These are phyloP conservation scores for Periplaneta americana DNA, from an alignment of 1,140 invertebrate genomes.

Conservation along the genomic window DNA sequence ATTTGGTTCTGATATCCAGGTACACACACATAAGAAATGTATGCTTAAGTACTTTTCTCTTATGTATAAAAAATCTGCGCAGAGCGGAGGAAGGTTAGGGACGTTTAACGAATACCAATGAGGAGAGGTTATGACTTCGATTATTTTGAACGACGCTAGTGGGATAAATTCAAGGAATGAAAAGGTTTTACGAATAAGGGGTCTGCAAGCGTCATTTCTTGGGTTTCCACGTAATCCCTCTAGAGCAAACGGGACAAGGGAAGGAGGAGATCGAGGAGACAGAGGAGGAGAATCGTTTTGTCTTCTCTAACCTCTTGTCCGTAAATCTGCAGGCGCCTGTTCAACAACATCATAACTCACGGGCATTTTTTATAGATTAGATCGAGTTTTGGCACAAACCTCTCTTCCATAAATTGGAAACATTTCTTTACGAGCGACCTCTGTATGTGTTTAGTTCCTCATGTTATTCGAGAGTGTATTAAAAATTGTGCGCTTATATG, in stretches of 20 bases:
- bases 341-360: background rate
- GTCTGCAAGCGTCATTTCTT: background rate
- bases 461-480: too few species aligned
- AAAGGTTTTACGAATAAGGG: background rate
- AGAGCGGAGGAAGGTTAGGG: background rate
- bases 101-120: background rate
- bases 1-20: too few species aligned
- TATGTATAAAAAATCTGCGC: background rate
- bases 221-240: background rate
- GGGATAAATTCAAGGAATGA: background rate
- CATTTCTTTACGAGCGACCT: too few species aligned
- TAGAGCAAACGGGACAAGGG: background rate
- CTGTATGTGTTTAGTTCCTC: too few species aligned
- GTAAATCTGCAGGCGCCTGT: background rate
- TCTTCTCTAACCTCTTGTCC: too few species aligned
- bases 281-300: background rate
- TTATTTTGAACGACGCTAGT: background rate
- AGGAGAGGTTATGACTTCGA: background rate
- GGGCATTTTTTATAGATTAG: background rate
- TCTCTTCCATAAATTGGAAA: background rate
- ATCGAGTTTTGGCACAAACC: background rate
- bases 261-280: too few species aligned
- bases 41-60: background rate
- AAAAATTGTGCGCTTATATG: too few species aligned
- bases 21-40: background rate